Evolutionary conservation across 2,113 vertebrate genomes (phyloP), one percentile per base, ranked within the genome.

Genomic region (Charadrius vociferus): DNA sequence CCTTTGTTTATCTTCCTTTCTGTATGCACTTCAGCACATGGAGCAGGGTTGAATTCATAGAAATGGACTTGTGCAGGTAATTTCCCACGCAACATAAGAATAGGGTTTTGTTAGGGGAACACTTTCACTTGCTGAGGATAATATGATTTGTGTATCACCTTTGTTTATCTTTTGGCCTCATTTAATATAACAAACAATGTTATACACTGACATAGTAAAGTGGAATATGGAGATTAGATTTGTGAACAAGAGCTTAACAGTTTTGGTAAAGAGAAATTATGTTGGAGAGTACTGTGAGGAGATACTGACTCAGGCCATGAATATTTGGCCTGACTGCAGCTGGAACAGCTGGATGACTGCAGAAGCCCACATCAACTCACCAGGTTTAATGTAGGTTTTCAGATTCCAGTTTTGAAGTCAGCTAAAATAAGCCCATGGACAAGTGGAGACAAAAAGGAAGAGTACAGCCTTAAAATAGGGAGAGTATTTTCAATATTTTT

Each of bases 401-500:
- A 45, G 8, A 21, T 73, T 80, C 49, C 27, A 45, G 7, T 56
- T 82, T 65, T 80, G 49, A 75, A 77, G 30, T 6, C 36, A 12
- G 9, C 1, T n/a, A 43, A 72, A 93, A 73, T 74, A 78, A 85
- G 6, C 14, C 5, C 3, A 53, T 5, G 56, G 27, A 45, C 3
- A 3, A n/a, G 5, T 23, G 12, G 9, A 55, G 18, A 24, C 2
- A 24, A 70, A 86, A 84, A 1, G 0, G 0, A 58, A 65, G 23
- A 77, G 6, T 16, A 49, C 9, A 62, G 9, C 3, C 13, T 85
- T 52, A 78, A 72, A 85, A 5, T 13, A 63, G 12, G 27, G 3
- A 61, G 18, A 61, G 18, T n/a, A 49, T 58, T 92, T 88, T 50
- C 34, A 72, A 7, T 26, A 41, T 26, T 59, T 72, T 59, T 73